These are phyloP conservation scores for Harpagoxenus sublaevis DNA, from an alignment of 2,888 invertebrate genomes.

Conservation along the genomic window DNA sequence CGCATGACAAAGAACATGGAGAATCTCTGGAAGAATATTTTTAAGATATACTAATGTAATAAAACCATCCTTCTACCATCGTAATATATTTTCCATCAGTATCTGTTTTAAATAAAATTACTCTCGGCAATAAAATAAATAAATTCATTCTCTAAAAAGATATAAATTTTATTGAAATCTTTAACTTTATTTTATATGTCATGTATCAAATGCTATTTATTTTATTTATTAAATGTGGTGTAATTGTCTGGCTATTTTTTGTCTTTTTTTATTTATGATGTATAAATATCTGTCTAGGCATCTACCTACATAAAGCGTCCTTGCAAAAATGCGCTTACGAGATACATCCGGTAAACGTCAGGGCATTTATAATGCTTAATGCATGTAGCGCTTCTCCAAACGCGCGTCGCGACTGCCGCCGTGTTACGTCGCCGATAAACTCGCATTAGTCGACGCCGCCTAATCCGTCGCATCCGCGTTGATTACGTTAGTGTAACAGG, in stretches of 20 bases:
- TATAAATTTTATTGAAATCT: neutral
- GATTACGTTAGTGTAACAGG: constrained; percentile 15
- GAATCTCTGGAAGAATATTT: neutral
- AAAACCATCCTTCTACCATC: neutral
- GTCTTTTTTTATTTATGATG: neutral
- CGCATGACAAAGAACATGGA: neutral
- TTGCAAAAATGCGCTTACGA: neutral
- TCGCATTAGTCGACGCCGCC: constrained; percentile 31
- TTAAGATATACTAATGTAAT: constrained; percentile 2
- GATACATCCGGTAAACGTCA: neutral
- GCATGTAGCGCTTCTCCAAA: neutral
- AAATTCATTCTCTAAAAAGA: neutral
- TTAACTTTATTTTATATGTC: neutral
- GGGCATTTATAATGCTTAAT: neutral
- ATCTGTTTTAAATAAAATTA: neutral
- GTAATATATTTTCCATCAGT: neutral
- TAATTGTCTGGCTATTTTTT: neutral
- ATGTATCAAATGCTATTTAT: neutral
- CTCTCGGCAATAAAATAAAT: neutral
- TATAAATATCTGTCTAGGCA: neutral
- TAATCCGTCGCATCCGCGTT: constrained; percentile 29
- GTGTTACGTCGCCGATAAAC: constrained; percentile 21
- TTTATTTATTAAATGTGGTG: neutral
- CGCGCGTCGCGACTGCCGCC: neutral
- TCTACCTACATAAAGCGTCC: neutral